Evolutionary conservation across 2,797 vertebrate genomes (phyloP), one percentile per base, ranked within the genome.

Genomic region (Lepus townsendii): DNA sequence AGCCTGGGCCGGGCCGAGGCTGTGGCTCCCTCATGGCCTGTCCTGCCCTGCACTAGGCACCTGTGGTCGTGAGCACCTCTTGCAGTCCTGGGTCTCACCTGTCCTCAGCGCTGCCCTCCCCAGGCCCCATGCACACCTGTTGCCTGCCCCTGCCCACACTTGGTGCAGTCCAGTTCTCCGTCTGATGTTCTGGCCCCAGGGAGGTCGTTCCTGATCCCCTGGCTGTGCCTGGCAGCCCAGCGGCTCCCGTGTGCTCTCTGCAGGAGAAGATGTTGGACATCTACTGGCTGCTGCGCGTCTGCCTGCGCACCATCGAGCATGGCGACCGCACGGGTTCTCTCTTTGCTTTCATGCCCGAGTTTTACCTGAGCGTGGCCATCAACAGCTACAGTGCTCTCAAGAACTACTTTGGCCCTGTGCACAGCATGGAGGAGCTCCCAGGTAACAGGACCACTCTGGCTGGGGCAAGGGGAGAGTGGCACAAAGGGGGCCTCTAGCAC

Each of bases 191-290:
- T 22, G 27, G 47, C 83, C 24, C 35, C 35, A 5, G 17, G 16
- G 66, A 80, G 57, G 42, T 27, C 57, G 73, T 66, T 71, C 63
- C 69, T n/a, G 27, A 65, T 17, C 12, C 69, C 71, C 76, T 26
- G 71, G 35, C 42, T 6, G 20, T 35, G 38, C 27, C 10, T 0
- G 73, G 24, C 50, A 30, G 60, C 73, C 85, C 38, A 65, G 79
- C 62, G 78, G n/a, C 11, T 65, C 88, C 52, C 32, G 14, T 92
- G 94, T 84, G 94, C 75, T 82, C 78, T 69, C 88, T 84, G 6
- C 97, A 99, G 99, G 99, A 99, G 98, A 99, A 99, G 98, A 99
- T 99, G 99, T 97, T 99, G 97, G 99, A 99, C 22, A 98, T 99
- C 60, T 99, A 99, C 95, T 99, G 99, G 99, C 98, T 99, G 95